These are phyloP conservation scores for Bombus confusus DNA, from an alignment of 1,140 invertebrate species.

Conservation along the genomic window DNA sequence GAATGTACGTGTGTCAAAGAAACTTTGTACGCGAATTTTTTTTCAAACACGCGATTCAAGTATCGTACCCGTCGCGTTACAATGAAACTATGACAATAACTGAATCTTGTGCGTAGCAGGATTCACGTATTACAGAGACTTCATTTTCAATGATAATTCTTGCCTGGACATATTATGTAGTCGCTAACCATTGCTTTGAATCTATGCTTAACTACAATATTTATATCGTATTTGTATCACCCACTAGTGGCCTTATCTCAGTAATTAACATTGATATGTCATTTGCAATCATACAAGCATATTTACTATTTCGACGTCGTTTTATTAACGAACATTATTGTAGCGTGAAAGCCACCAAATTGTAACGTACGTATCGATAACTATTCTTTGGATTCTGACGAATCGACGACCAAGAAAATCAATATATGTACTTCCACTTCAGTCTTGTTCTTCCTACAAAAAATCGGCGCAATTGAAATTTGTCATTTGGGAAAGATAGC, in stretches of 20 bases:
- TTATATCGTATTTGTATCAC: constrained; percentile 81
- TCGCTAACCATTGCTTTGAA: constrained; percentile 71
- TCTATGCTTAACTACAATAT: constrained; percentile 76
- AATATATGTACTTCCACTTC: constrained; percentile 47
- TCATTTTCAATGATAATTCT: constrained; percentile 35
- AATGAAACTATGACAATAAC: constrained; percentile 67
- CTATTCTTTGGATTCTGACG: constrained; percentile 30
- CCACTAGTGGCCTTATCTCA: constrained; percentile 82
- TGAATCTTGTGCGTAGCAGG: constrained; percentile 37
- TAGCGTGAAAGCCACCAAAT: constrained; percentile 41
- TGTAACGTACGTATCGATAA: constrained; percentile 24
- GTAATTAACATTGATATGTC: constrained; percentile 74
- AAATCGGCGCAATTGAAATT: constrained; percentile 18
- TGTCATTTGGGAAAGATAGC: constrained; percentile 10
- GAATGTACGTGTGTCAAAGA: constrained; percentile 41
- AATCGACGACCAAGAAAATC: constrained; percentile 37
- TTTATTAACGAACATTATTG: constrained; percentile 61
- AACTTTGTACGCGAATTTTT: constrained; percentile 29
- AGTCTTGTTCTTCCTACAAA: constrained; percentile 67
- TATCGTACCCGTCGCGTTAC: constrained; percentile 42
- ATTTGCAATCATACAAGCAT: constrained; percentile 71
- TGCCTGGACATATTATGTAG: constrained; percentile 62
- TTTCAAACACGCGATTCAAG: not conserved
- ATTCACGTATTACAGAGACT: constrained; percentile 28
- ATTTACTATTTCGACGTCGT: constrained; percentile 65